Conservation (phyloP, 2,113 vertebrate genomes). For the Heterotis niloticus region DNA sequence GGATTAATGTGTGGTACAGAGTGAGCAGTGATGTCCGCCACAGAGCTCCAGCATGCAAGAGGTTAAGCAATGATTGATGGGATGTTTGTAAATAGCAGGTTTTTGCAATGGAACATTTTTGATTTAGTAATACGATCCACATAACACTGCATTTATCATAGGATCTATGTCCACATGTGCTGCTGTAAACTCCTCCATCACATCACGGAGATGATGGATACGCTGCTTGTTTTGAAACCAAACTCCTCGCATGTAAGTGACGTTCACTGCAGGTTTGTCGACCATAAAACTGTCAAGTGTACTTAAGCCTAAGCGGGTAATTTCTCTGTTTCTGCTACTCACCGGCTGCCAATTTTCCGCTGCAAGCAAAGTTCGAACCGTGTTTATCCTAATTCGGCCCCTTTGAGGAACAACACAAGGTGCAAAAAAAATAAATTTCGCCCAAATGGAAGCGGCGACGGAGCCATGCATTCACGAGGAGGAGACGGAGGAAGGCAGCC, state of each 20-base stretch:
- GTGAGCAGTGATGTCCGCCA: too few species aligned
- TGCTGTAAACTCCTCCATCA: not conserved
- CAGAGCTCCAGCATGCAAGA: not conserved
- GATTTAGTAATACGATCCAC: not conserved
- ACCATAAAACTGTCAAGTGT: slow-evolving; percentile 42
- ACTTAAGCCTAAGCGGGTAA: slow-evolving; percentile 57
- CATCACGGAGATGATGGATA: not conserved
- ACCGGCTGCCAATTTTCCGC: slow-evolving; percentile 47
- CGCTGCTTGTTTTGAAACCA: not conserved
- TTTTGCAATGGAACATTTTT: not conserved
- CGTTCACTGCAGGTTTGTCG: not conserved
- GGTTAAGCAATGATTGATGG: not conserved
- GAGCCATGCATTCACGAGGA: not conserved
- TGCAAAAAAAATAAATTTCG: slow-evolving; percentile 5
- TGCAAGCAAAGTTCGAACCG: slow-evolving; percentile 50
- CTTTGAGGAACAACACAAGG: not conserved
- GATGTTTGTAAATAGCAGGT: not conserved
- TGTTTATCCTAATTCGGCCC: slow-evolving; percentile 45
- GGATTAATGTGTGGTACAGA: too few species aligned
- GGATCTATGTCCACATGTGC: not conserved
- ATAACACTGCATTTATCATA: not conserved
- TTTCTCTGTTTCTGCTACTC: slow-evolving; percentile 58
- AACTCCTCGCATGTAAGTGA: not conserved
- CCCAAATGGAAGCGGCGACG: not conserved
- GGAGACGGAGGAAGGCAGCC: too few species aligned